Evolutionary conservation across 2,888 invertebrate species (phyloP).

Genomic region (Chymomyza fuscimana): DNA sequence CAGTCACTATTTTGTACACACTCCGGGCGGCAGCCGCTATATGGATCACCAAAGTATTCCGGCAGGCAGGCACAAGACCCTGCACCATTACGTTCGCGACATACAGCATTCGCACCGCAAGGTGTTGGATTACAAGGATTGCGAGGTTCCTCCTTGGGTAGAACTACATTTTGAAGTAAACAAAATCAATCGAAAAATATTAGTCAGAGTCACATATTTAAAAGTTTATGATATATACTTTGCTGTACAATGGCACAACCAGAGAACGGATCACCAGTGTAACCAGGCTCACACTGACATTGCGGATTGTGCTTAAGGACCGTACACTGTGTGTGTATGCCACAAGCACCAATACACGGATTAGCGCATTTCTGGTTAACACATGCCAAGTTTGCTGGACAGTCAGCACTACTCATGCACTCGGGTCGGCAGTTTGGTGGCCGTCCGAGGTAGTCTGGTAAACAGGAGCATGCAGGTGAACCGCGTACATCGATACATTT

Average conservation of each 20-base stretch:
- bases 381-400: slow-evolving; percentile 88
- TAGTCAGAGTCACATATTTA: neutral
- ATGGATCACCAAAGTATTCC: slow-evolving; percentile 89
- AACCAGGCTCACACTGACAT: slow-evolving; percentile 87
- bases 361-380: slow-evolving; percentile 88
- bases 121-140: slow-evolving; percentile 89
- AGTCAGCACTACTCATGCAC: slow-evolving; percentile 87
- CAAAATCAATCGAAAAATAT: neutral
- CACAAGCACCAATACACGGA: slow-evolving; percentile 90
- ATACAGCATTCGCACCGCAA: slow-evolving; percentile 89
- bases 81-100: slow-evolving; percentile 87
- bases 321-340: slow-evolving; percentile 86
- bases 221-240: slow-evolving; percentile 71
- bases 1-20: slow-evolving; percentile 90
- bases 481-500: slow-evolving; percentile 88
- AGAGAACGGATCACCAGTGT: slow-evolving; percentile 88
- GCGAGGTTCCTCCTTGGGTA: slow-evolving; percentile 82
- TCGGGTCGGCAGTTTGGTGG: slow-evolving; percentile 92
- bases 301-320: slow-evolving; percentile 89
- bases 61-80: slow-evolving; percentile 88
- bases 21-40: slow-evolving; percentile 89
- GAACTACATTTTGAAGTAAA: slow-evolving; percentile 53
- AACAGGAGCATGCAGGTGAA: slow-evolving; percentile 90
- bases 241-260: slow-evolving; percentile 83
- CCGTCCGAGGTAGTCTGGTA: slow-evolving; percentile 88